Evolutionary conservation across 2,113 vertebrate genomes (phyloP), one percentile per base, ranked within the genome.

Genomic region (Cichladusa arquata): DNA sequence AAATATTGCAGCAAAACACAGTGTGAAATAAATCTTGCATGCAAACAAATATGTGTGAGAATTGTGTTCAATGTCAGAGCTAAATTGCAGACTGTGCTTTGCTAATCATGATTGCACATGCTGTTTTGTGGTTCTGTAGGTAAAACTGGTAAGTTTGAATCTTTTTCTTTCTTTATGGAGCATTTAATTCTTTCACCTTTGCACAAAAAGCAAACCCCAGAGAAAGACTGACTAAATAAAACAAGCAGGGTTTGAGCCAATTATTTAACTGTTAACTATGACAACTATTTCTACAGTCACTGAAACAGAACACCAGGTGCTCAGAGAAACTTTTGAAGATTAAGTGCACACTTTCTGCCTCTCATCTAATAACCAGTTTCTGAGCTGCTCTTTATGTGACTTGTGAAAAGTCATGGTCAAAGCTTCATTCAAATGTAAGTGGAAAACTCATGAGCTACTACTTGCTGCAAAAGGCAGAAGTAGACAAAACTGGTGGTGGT

Each of bases 201-300:
- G 65, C 47, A 83, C 51, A 83, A 69, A 94, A 83, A 86, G 16
- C 57, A 88, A 82, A 69, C 14, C 5, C 16, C 29, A 77, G 58
- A 91, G 77, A 84, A 64, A 81, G 62, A 50, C 47, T 15, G 7
- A 71, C 44, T 47, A 60, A 84, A 40, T 92, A 81, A 93, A 94
- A 89, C 0, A 3, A 93, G 51, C 4, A 0, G 38, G 51, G 47
- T 74, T 73, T 74, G 69, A 87, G 77, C 81, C 88, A 94, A 45
- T 94, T 91, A 79, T 86, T 91, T 95, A 83, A 14, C 83, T 92
- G 57, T 88, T 94, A 86, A 11, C 76, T 92, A 79, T 92, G 90
- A 80, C 71, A 65, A 79, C 64, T 94, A 82, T 96, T 95, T 95
- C 76, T 92, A 38, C 62, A 83, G 62, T 24, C 66, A 34, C 53